A percentile compares a stretch with the other conserved stretches of the same genome.
phyloP scores from a whole-genome alignment of 2,797 vertebrate species.

The Cetoscarus ocellatus region DNA sequence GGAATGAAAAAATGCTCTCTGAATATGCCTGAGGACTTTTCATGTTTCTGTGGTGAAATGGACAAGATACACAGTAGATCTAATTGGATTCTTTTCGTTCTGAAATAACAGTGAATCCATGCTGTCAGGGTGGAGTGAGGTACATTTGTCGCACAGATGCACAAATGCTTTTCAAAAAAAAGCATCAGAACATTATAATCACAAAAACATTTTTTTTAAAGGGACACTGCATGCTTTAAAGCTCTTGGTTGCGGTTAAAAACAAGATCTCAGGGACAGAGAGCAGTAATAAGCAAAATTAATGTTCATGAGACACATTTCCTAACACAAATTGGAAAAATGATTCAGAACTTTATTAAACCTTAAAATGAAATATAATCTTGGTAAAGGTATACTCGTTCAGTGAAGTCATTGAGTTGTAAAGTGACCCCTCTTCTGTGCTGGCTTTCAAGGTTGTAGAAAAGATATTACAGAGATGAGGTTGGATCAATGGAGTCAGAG shows the following conservation, averaged over 20 bases:
- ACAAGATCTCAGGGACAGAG: not conserved
- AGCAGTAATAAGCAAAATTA: not conserved
- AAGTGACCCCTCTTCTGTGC: no score
- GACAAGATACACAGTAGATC: constrained; percentile 69
- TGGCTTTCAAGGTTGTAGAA: no score
- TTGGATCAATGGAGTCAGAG: no score
- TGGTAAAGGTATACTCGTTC: no score
- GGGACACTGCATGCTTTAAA: constrained; percentile 3
- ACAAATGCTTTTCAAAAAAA: constrained; percentile 37
- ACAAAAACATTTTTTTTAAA: not conserved
- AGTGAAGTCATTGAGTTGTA: no score
- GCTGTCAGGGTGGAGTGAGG: constrained; percentile 1
- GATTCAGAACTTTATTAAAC: no score
- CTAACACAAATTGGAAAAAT: no score
- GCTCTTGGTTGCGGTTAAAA: constrained; percentile 1
- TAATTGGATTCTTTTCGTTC: constrained; percentile 62
- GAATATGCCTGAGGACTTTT: constrained; percentile 78
- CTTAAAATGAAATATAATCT: no score
- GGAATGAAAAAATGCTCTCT: constrained; percentile 73
- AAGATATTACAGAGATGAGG: no score
- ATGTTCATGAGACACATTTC: no score
- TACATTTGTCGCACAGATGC: constrained; percentile 8
- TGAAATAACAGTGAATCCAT: constrained; percentile 21
- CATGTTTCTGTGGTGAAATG: constrained; percentile 63
- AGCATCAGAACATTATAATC: constrained; percentile 20